Base-by-base conservation (phyloP, 2,888 invertebrate genomes). In the Ectemnius continuus region DNA sequence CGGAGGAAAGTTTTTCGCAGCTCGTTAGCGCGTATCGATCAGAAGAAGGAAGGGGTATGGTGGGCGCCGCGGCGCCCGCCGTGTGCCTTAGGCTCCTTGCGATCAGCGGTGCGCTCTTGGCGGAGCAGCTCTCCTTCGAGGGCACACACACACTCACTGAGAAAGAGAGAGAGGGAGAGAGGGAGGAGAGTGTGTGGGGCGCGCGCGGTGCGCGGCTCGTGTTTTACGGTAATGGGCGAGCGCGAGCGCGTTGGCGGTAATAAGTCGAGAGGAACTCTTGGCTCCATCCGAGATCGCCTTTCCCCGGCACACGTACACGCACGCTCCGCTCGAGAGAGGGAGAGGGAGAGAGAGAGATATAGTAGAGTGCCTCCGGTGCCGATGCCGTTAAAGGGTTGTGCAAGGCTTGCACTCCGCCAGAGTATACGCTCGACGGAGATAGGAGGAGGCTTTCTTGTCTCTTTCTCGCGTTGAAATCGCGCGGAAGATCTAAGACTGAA, bases 21-120 rank as follows among this genome's bases (percentile, higher is more conserved):
- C 75, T 75, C 75, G 76, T 75, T 76, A 76, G 59, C 67, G 67
- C 52, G 47, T 72, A 75, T 76, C 76, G 75, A 75, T 75, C 67
- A 36, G 36, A 36, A 36, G 36, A 5, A 8, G 8, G 36, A 36
- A 36, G 36, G 6, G 36, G 8, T 8, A 11, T 36, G 3, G 23
- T 23, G 3, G 20, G 28, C 8, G 28, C 28, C 28, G 28, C 28
- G 62, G 56, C 62, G 70, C 75, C 66, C 76, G 75, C 60, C 57
- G 63, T 57, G 47, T 60, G 64, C 60, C 62, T 61, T 52, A 76
- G 56, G 75, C 66, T 63, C n/a, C 14, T 52, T 11, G 36, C 36
- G 36, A 36, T 36, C 36, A 11, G 8, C 11, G 11, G 36, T 8
- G 36, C 36, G 2, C 36, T 36, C 36, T 36, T 8, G 36, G 36